Conservation (phyloP, 64 coral and sea anemone species). For the Pocillopora damicornis region DNA sequence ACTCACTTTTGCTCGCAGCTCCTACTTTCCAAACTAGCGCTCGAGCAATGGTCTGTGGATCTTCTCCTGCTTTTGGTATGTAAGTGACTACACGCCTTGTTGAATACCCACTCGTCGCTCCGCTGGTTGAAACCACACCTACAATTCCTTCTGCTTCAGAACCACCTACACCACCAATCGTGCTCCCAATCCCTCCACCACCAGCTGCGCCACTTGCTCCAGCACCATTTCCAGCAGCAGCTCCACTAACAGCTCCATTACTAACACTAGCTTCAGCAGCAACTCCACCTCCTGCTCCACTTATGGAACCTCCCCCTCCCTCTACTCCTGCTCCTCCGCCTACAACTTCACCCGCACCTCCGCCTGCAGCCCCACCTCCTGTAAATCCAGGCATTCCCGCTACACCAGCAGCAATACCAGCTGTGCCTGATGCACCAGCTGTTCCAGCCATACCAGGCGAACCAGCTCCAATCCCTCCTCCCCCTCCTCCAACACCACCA, state of each 20-base stretch:
- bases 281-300: background rate
- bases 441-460: background rate
- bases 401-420: background rate
- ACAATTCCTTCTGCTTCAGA: background rate
- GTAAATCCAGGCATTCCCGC: no score
- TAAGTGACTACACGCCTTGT: background rate
- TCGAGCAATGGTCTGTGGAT: background rate
- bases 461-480: background rate
- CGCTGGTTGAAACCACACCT: no score
- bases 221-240: no score
- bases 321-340: no score
- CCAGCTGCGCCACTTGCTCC: background rate
- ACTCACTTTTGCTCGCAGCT: slow-evolving; percentile 1
- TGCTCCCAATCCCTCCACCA: background rate
- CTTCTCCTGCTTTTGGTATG: slow-evolving; percentile 16
- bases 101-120: no score
- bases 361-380: background rate
- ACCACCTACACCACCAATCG: background rate
- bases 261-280: background rate
- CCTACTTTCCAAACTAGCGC: background rate
- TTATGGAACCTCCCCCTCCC: no score
- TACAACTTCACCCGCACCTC: background rate
- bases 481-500: background rate
- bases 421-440: background rate
- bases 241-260: background rate